Evolutionary conservation across 2,888 invertebrate species (phyloP), one percentile per base, ranked within the genome.

Genomic region (Busseola fusca): DNA sequence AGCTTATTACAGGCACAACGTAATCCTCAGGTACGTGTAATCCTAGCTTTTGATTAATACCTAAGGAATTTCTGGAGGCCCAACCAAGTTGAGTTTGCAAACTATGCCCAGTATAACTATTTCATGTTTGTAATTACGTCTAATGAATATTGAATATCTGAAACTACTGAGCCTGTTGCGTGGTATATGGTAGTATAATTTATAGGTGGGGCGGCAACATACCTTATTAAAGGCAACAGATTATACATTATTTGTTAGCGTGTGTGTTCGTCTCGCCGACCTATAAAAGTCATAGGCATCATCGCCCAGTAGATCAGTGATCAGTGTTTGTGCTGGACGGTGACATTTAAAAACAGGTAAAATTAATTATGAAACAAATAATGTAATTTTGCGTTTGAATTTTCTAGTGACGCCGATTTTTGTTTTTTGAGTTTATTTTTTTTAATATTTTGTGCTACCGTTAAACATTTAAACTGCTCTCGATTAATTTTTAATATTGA

Each of bases 251-350:
- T 78, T 56, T 79, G 80, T 79, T 76, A 76, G 82, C 77, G 83
- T 82, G 88, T 87, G 86, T 86, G 83, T 83, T 81, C 78, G 86
- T 63, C 91, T 79, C 78, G 85, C 58, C 93, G 93, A 93, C 93
- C 94, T 95, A 95, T 95, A 95, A 92, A 94, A 94, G 93, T 89
- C 89, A 86, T 86, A 81, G 87, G 74, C 90, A 86, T 86, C 73
- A 78, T 64, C 81, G 85, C 85, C 80, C 93, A 93, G 91, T 93
- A 90, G 86, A 90, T 86, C 86, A 87, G 88, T 88, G 86, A 87
- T 89, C 91, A 88, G 90, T 91, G 91, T 88, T 89, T 88, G 92
- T 91, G 90, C 81, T 84, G 88, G 87, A 87, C 89, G 88, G 83
- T 86, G 81, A 86, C 72, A 71, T 74, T 68, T 75, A 60, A 74